Base-by-base conservation (phyloP, 2,113 vertebrate genomes). In the Apteryx owenii region DNA sequence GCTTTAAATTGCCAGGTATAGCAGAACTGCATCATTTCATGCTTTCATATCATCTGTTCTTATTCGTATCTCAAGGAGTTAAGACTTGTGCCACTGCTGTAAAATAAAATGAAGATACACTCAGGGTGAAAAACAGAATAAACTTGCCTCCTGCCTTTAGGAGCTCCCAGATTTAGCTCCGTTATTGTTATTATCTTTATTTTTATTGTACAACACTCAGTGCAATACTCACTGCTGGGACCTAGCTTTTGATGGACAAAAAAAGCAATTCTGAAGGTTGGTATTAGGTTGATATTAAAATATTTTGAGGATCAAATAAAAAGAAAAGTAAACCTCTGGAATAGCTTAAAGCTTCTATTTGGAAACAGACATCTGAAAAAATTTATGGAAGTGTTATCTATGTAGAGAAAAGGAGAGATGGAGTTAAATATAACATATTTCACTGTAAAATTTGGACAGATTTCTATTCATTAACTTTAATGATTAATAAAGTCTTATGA, bases 391-490 rank as follows among this genome's bases (percentile, higher is more conserved):
- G 13, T 58, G 3, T 58, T 51, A 77, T 13, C 20, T 80, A 36
- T 15, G 31, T 4, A 72, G 26, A 69, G 38, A 95, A 79, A 85
- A 10, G 33, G 17, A 77, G 19, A 82, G 68, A 77, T 38, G 0
- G 21, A 84, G 33, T 78, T 58, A 62, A 73, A 93, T 83, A 25
- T 13, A 70, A 62, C 10, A 40, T 42, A 20, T 79, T 85, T 86
- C 76, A 68, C 31, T 53, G 12, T 80, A 88, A 80, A 36, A 12
- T 91, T 78, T 69, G 38, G 77, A 64, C 42, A 76, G 11, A 7
- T 85, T 95, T 78, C 50, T 91, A 54, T 82, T 94, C 91, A 80
- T 85, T 91, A 70, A 66, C 5, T 90, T 85, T 38, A 82, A 72
- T 75, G 42, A 88, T 73, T 78, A 88, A 68, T 73, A 80, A 88